Base-by-base conservation (phyloP, 2,888 invertebrate species). In the Leptogaster cylindrica region DNA sequence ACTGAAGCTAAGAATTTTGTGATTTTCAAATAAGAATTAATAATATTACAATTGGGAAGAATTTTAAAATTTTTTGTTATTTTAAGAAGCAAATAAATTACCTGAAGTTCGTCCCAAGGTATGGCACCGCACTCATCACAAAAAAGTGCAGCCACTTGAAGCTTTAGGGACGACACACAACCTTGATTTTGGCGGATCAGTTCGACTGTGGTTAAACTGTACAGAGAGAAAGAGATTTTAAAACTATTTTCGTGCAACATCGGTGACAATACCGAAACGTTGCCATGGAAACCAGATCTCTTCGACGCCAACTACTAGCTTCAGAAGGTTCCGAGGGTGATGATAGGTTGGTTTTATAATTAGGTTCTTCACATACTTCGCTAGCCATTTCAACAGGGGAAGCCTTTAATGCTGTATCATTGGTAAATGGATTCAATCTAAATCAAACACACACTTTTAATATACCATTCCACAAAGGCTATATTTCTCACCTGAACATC, bases 21-120 rank as follows among this genome's bases (percentile, higher is more conserved):
- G 61, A 44, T 12, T 25, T 44, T 20, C 23, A 14, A 58, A 41
- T 36, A 41, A 58, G 16, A 39, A 58, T 33, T 20, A 44, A 5
- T 44, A 61, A 44, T 16, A 28, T 16, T 28, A 61, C n/a, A 44
- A 39, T 28, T 8, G 18, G 28, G 16, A 14, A 44, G 44, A 44
- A 27, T 33, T 16, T 25, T 44, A 44, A 14, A 44, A n/a, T n/a
- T n/a, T n/a, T n/a, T n/a, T n/a, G n/a, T n/a, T 12, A 10, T 10
- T 31, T 23, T 44, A 28, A 28, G 8, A 10, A 67, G 14, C 2
- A 27, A 28, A 52, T 51, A 70, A 73, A 76, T 81, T 81, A 93
- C 93, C 89, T 96, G 95, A 83, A 97, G 91, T 82, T 95, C 95
- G 77, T 95, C 95, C 91, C 94, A 95, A 0, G 92, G 92, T 77